Percentiles rank a stretch among this genome's conserved stretches.
Evolutionary conservation across 1,140 invertebrate species (phyloP).

Genomic region (Panagrolaimus sp.): DNA sequence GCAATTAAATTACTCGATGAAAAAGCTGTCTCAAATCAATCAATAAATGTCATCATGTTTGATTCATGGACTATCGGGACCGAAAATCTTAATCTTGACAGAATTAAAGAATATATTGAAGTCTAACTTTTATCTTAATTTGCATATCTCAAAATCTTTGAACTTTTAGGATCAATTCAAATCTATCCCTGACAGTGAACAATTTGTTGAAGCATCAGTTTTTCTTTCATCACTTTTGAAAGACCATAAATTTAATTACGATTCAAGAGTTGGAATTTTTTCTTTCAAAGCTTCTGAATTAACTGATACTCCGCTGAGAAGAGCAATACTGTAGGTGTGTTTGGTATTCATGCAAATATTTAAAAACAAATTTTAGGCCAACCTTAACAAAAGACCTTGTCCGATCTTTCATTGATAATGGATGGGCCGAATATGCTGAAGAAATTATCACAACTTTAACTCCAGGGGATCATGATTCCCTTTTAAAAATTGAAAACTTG

Average conservation of each 20-base stretch:
- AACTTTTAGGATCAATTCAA: neutral
- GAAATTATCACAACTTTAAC: neutral
- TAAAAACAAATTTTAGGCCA: neutral
- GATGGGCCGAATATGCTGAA: slow-evolving; percentile 1
- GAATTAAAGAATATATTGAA: slow-evolving; percentile 10
- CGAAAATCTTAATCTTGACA: neutral
- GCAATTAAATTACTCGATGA: neutral
- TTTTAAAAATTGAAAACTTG: neutral
- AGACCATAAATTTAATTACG: neutral
- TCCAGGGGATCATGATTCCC: slow-evolving; percentile 6
- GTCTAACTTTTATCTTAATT: too few species aligned
- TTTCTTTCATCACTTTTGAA: neutral
- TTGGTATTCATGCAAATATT: neutral
- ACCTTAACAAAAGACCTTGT: neutral
- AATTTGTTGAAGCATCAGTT: neutral
- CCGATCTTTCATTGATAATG: slow-evolving; percentile 3
- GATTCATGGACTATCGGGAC: neutral
- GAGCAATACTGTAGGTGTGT: slow-evolving; percentile 3
- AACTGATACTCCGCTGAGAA: neutral
- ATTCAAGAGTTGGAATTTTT: neutral
- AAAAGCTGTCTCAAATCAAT: neutral
- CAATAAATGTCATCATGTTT: slow-evolving; percentile 4
- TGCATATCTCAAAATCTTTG: too few species aligned
- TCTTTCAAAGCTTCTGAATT: neutral
- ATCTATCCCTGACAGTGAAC: neutral